Conservation (phyloP, 2,113 vertebrate genomes). For the Oenanthe melanoleuca region DNA sequence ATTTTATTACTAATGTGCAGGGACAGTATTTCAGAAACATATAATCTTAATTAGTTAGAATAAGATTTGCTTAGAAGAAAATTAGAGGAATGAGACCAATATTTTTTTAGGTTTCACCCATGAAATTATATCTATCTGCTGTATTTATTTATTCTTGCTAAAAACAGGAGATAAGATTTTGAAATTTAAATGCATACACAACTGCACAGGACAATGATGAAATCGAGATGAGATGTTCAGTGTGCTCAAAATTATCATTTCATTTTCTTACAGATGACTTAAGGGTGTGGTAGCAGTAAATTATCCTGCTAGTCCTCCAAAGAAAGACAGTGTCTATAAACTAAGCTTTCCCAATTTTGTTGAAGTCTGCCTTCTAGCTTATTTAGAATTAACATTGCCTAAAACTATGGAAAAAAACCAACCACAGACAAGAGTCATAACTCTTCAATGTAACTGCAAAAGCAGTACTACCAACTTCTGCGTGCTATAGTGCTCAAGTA, state of each 20-base stretch:
- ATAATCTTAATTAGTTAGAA: not conserved
- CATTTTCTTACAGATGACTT: not conserved
- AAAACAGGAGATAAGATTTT: not conserved
- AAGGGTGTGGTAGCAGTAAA: not conserved
- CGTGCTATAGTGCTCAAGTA: not conserved
- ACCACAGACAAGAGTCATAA: not conserved
- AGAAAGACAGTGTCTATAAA: not conserved
- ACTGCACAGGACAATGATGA: not conserved
- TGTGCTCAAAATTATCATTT: not conserved
- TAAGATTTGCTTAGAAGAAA: not conserved
- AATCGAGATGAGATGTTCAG: not conserved
- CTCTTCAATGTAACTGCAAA: not conserved
- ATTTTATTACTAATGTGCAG: not conserved
- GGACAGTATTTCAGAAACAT: not conserved
- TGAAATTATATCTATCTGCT: not conserved
- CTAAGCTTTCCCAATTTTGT: not conserved
- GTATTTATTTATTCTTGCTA: not conserved
- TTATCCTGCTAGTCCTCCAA: not conserved
- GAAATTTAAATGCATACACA: not conserved
- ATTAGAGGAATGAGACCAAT: not conserved
- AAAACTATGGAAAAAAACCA: not conserved
- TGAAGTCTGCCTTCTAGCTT: not conserved
- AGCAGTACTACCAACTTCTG: not conserved
- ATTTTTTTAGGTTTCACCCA: not conserved
- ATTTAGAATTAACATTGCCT: not conserved